A percentile compares a stretch with the other conserved stretches of the same genome.
Evolutionary conservation across 2,113 vertebrate species (phyloP).

Genomic region (Sylvilagus bachmani): DNA sequence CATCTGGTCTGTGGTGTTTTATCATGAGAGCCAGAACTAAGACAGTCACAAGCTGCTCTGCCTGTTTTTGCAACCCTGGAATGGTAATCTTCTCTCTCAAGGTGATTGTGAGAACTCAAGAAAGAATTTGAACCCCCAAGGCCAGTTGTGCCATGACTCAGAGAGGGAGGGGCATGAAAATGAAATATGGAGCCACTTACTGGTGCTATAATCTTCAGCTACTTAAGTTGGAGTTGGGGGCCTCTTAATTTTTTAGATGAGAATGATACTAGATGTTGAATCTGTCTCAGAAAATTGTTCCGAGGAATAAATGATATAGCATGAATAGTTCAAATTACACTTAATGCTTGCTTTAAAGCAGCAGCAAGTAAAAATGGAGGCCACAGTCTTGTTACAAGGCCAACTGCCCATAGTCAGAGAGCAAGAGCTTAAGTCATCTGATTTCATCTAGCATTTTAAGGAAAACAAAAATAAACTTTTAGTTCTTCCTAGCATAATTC

Average conservation of each 20-base stretch:
- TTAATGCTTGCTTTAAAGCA: not conserved
- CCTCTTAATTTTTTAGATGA: not conserved
- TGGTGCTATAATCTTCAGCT: not conserved
- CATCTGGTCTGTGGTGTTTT: not conserved
- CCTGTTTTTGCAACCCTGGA: not conserved
- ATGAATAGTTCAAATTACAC: not conserved
- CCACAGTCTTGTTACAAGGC: not conserved
- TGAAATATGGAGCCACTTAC: not conserved
- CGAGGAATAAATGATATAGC: not conserved
- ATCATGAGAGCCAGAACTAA: no score
- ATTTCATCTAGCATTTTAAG: not conserved
- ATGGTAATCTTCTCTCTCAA: not conserved
- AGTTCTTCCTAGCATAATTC: not conserved
- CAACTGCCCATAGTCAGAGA: not conserved
- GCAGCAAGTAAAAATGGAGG: not conserved
- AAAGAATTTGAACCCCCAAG: not conserved
- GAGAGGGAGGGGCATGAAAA: not conserved
- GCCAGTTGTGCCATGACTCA: no score
- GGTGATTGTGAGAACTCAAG: not conserved
- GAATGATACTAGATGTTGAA: not conserved
- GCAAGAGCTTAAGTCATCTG: not conserved
- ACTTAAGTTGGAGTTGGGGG: not conserved
- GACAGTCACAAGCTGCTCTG: not conserved
- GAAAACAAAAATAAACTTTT: not conserved
- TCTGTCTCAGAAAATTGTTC: not conserved